Evolutionary conservation across 2,888 invertebrate species (phyloP), one percentile per base, ranked within the genome.

Genomic region (Gymnocheta viridis): DNA sequence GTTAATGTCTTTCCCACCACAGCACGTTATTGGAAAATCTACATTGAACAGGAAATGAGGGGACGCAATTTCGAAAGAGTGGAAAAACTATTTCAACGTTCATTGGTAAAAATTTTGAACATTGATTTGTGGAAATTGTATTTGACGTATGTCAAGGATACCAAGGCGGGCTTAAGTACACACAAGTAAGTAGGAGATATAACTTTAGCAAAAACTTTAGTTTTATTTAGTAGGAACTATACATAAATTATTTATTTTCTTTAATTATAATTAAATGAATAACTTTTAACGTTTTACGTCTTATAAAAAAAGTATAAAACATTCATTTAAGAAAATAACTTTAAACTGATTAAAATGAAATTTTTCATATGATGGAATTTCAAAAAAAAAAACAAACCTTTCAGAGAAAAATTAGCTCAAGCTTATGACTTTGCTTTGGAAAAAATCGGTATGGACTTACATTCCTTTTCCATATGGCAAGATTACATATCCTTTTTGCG

Each of bases 351-450:
- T n/a, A 38, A 38, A 38, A 2, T 38, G 2, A 38, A 1, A 38
- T 12, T 38, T 41, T 2, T 14, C n/a, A 32, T 41, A n/a, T n/a
- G n/a, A n/a, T n/a, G n/a, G n/a, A n/a, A n/a, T 14, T n/a, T n/a
- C 4, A 41, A 4, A 14, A 41, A 41, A 41, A 14, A 41, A 41
- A 14, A n/a, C 9, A 22, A 14, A 32, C 17, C 9, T 60, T 62
- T n/a, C 19, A 98, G 99, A 90, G 99, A 99, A 92, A 99, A 99
- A 93, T 97, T 99, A 97, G 99, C 99, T 0, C 98, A 99, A 91
- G 99, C 99, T 0, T 99, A 99, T 91, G 99, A 99, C 92, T 99
- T 99, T 92, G 99, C 99, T 0, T 92, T 99, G 86, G 99, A 99
- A 86, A 99, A 99, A 93, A 99, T 99, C 86, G 99, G 99, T 0